These are phyloP conservation scores for Philhelius pedissequus DNA, from an alignment of 2,888 invertebrate genomes.

Conservation along the genomic window DNA sequence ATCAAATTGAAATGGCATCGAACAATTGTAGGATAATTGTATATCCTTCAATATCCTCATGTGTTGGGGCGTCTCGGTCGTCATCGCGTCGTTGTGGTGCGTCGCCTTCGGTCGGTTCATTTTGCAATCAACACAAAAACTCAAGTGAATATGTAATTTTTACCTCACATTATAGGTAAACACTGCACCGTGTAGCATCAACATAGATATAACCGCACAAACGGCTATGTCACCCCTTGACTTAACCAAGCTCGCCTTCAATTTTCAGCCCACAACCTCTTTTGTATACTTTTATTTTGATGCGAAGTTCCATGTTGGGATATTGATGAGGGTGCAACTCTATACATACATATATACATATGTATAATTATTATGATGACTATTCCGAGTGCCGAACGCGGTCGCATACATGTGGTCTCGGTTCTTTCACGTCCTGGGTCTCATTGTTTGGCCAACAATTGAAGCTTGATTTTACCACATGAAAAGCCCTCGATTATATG, in stretches of 20 bases:
- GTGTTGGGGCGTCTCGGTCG: not conserved
- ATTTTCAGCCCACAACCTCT: not conserved
- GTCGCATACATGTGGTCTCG: slow-evolving; percentile 40
- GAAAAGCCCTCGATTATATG: not conserved
- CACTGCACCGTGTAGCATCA: slow-evolving; percentile 19
- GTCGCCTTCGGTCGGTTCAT: not conserved
- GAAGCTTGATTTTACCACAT: slow-evolving; percentile 65
- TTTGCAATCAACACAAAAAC: slow-evolving; percentile 7
- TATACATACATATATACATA: slow-evolving; percentile 38
- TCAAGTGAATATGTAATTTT: slow-evolving; percentile 49
- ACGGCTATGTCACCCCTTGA: slow-evolving; percentile 19
- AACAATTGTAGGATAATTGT: slow-evolving; percentile 65
- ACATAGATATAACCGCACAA: not conserved
- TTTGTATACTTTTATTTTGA: slow-evolving; percentile 6
- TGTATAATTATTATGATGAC: slow-evolving; percentile 65
- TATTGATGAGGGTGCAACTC: slow-evolving; percentile 63
- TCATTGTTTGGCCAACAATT: slow-evolving; percentile 65
- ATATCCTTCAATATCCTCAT: slow-evolving; percentile 36
- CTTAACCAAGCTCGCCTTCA: slow-evolving; percentile 34
- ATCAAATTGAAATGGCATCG: slow-evolving; percentile 49
- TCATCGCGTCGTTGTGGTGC: not conserved
- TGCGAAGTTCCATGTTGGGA: slow-evolving; percentile 19
- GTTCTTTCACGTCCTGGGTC: slow-evolving; percentile 31
- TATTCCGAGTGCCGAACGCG: slow-evolving; percentile 39
- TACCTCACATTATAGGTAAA: slow-evolving; percentile 31